Conservation (phyloP, 2,113 vertebrate species). For the Melanerpes formicivorus region DNA sequence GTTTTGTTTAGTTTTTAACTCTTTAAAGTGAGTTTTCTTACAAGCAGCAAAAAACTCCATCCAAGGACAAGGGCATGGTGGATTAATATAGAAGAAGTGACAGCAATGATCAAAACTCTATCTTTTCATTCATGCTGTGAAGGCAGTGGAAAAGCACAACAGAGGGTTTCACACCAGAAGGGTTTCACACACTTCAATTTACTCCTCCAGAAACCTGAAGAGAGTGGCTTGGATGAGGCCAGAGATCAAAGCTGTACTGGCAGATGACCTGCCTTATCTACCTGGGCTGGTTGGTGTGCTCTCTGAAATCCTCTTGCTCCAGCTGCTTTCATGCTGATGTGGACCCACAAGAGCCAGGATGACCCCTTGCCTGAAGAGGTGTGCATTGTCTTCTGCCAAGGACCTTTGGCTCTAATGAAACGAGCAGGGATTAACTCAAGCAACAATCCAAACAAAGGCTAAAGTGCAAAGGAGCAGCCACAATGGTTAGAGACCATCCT, state of each 20-base stretch:
- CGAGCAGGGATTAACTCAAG: background rate
- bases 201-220: background rate
- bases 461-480: background rate
- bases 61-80: background rate
- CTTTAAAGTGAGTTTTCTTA: background rate
- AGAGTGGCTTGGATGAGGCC: background rate
- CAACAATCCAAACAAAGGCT: background rate
- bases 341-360: accelerated
- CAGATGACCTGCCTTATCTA: background rate
- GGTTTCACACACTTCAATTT: background rate
- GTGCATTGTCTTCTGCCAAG: background rate
- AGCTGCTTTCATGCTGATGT: background rate
- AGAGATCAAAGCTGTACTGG: background rate
- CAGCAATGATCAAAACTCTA: background rate
- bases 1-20: background rate
- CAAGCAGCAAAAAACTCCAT: background rate
- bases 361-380: background rate
- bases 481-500: accelerated
- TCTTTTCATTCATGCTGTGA: background rate
- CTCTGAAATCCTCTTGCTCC: background rate
- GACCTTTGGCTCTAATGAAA: constrained; percentile 8
- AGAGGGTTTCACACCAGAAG: background rate
- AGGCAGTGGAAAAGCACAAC: background rate
- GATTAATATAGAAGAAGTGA: background rate
- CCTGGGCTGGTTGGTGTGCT: background rate